Base-by-base conservation (phyloP, 2,888 invertebrate species). In the Fabriciana adippe region DNA sequence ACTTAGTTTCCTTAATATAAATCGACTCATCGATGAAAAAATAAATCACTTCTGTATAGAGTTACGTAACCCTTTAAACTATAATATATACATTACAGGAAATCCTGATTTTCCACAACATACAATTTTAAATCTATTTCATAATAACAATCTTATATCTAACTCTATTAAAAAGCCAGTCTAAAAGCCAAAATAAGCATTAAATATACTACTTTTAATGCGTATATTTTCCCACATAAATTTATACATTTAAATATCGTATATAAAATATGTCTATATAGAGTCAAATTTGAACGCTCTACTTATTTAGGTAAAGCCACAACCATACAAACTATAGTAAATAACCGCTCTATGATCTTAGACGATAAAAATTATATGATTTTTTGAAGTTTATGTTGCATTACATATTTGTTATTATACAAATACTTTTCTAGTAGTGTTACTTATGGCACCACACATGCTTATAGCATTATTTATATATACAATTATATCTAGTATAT, bases 211-310 rank as follows among this genome's bases (percentile, higher is more conserved):
- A 91, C 83, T 85, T 83, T 88, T 92, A 92, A 92, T 87, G 92
- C 92, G 92, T 89, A 92, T 92, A 86, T 87, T 92, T 92, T 92
- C 92, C 92, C 92, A 91, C 90, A 89, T 84, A 89, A 81, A 83
- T 89, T 88, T 87, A 89, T 89, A 90, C 84, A 87, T 64, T 71
- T 67, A 67, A 57, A 72, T 60, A 72, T 63, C 45, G 54, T 67
- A 63, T 60, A 62, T 64, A 59, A 48, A 59, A 59, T 56, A 64
- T 57, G 54, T 68, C 63, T 66, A 72, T 67, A 50, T 66, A 68
- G 55, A 71, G 59, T 68, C 60, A 64, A 71, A 66, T 60, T 62
- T 70, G 63, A 72, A 70, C 54, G 59, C 54, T 62, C 41, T 64
- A 67, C 51, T 55, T 55, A 70, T 63, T 59, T 65, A 68, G 65